Base-by-base conservation (phyloP, 37 sponge, comb jelly and placozoan genomes). In the Hormiphora californensis region DNA sequence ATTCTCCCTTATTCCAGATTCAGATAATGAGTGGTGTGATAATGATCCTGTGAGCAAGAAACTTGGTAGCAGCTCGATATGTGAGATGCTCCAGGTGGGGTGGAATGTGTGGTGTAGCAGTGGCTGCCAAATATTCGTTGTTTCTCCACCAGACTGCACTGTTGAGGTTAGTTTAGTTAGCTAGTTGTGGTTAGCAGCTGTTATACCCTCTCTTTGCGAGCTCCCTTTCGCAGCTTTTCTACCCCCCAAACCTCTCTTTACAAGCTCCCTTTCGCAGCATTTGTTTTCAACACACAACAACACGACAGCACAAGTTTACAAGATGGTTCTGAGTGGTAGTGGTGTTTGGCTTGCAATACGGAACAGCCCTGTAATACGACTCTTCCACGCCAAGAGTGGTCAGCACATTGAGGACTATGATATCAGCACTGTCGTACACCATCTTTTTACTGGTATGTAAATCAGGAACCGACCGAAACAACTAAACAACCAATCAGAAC, bases 1-100 rank as follows among this genome's bases (percentile, higher is more conserved):
- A n/a, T n/a, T n/a, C n/a, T n/a, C n/a, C n/a, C n/a, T n/a, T n/a
- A n/a, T n/a, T 8, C 5, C 81, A 73, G 81, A 8, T 43, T 43
- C 81, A 15, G 81, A 43, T n/a, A 73, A 73, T 30, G 81, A 73
- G 81, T 73, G 81, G 81, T 73, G 81, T 73, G 81, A 73, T 2
- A 73, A 73, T 28, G 81, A 73, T 19, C 81, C 81, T 5, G 1
- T 73, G 4, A n/a, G 46, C 44, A 73, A 73, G 81, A 73, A 73
- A 28, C 22, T 73, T 1, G 81, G 81, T 9, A 73, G 25, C 81
- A 73, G 38, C 35, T 73, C 81, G 1, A 73, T 73, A 43, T 73
- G 81, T 40, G 46, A 22, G 12, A 73, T 73, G 81, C 81, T 73
- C 28, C 81, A 43, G 21, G 43, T 73, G 4, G 81, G 81, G 46